Percentiles rank a stretch among this genome's conserved stretches.
Conservation (phyloP, 2,113 vertebrate species). For the Struthidea cinerea region DNA sequence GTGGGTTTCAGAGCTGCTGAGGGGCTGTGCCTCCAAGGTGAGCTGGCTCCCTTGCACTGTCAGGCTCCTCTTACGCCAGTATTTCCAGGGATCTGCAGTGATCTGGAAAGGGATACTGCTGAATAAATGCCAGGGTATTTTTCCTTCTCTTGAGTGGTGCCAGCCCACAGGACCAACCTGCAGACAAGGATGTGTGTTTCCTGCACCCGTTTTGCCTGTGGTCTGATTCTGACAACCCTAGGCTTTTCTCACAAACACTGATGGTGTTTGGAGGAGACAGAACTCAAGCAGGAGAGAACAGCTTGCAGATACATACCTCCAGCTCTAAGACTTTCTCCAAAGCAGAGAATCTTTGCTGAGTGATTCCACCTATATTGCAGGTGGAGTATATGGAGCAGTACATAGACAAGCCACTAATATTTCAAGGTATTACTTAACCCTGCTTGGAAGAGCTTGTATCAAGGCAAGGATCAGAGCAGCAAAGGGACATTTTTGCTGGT, state of each 20-base stretch:
- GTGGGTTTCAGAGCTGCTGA: neutral
- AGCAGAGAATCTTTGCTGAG: neutral
- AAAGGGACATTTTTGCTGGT: neutral
- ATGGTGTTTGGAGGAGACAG: neutral
- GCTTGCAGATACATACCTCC: neutral
- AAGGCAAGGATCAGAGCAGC: neutral
- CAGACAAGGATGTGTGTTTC: neutral
- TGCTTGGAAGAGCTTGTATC: neutral
- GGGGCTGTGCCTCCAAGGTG: neutral
- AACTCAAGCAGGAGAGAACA: neutral
- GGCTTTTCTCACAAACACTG: neutral
- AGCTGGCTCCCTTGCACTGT: neutral
- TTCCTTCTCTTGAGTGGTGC: neutral
- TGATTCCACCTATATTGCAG: neutral
- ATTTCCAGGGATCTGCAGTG: neutral
- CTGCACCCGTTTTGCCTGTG: neutral
- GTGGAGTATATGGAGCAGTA: neutral
- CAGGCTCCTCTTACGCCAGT: accelerated
- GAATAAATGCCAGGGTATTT: neutral
- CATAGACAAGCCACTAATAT: neutral
- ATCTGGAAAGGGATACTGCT: neutral
- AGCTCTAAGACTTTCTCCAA: neutral
- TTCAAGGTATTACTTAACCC: neutral
- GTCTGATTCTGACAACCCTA: neutral
- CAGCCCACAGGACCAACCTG: neutral